Evolutionary conservation across 2,113 vertebrate species (phyloP).

Genomic region (Phalacrocorax aristotelis): DNA sequence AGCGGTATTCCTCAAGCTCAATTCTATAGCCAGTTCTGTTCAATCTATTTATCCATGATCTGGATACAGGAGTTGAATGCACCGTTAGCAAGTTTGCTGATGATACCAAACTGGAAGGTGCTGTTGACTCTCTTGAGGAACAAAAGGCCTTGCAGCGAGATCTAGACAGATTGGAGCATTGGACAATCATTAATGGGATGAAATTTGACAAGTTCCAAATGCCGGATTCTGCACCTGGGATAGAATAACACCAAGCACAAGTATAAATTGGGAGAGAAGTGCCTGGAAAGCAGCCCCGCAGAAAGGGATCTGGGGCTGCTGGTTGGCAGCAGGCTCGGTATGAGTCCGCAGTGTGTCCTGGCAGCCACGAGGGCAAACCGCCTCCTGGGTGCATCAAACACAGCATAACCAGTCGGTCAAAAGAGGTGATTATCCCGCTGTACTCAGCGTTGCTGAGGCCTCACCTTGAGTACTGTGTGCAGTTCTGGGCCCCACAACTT

Average conservation of each 20-base stretch:
- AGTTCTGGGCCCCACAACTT: too few species aligned
- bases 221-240: not conserved
- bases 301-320: not conserved
- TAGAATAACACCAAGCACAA: not conserved
- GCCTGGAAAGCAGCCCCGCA: not conserved
- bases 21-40: not conserved
- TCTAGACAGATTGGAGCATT: not conserved
- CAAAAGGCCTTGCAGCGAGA: not conserved
- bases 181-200: too few species aligned
- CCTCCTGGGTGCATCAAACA: not conserved
- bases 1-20: not conserved
- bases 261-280: not conserved
- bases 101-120: not conserved
- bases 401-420: not conserved
- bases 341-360: not conserved
- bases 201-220: not conserved
- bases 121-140: not conserved
- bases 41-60: not conserved
- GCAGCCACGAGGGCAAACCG: not conserved
- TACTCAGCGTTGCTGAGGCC: accelerated
- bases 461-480: not conserved
- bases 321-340: not conserved
- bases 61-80: too few species aligned
- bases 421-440: not conserved
- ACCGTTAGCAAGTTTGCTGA: too few species aligned